Conservation (phyloP, 2,888 invertebrate genomes). For the Blastobasis adustella region DNA sequence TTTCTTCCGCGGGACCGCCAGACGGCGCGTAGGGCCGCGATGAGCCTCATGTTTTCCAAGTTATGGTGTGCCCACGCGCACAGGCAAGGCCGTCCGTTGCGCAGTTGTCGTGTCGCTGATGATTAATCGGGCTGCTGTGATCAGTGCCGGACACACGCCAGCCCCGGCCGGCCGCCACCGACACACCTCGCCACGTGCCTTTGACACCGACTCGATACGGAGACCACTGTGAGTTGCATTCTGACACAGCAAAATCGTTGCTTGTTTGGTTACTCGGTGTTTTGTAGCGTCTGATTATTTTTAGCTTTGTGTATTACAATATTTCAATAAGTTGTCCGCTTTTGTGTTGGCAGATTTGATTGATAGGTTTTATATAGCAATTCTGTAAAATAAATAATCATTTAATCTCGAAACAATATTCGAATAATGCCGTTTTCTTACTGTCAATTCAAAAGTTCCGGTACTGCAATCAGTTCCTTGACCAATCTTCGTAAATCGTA, state of each 20-base stretch:
- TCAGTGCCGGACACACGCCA: constrained; percentile 61
- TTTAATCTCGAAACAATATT: too few relatives aligned
- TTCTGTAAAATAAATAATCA: too few relatives aligned
- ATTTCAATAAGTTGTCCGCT: too few relatives aligned
- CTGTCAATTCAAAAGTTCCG: too few relatives aligned
- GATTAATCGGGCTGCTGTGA: constrained; percentile 60
- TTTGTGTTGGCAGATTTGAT: too few relatives aligned
- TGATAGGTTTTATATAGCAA: too few relatives aligned
- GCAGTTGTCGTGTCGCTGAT: constrained; percentile 52
- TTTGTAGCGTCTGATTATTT: too few relatives aligned
- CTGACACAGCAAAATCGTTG: neutral
- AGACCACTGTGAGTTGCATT: neutral
- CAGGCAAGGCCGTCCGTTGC: constrained; percentile 58
- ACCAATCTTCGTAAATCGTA: too few relatives aligned
- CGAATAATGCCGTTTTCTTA: too few relatives aligned
- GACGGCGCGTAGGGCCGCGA: constrained; percentile 26
- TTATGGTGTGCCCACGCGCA: constrained; percentile 62
- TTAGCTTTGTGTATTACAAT: too few relatives aligned
- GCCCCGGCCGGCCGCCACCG: constrained; percentile 38
- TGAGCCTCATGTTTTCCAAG: constrained; percentile 43
- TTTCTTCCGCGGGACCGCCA: constrained; percentile 20
- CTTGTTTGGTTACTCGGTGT: neutral
- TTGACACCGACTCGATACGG: neutral
- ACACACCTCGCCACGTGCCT: constrained; percentile 1
- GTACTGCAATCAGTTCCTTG: too few relatives aligned